A percentile compares a stretch with the other conserved stretches of the same genome.
These are phyloP conservation scores for Neomonachus schauinslandi DNA, from an alignment of 2,113 vertebrate species.

Conservation along the genomic window DNA sequence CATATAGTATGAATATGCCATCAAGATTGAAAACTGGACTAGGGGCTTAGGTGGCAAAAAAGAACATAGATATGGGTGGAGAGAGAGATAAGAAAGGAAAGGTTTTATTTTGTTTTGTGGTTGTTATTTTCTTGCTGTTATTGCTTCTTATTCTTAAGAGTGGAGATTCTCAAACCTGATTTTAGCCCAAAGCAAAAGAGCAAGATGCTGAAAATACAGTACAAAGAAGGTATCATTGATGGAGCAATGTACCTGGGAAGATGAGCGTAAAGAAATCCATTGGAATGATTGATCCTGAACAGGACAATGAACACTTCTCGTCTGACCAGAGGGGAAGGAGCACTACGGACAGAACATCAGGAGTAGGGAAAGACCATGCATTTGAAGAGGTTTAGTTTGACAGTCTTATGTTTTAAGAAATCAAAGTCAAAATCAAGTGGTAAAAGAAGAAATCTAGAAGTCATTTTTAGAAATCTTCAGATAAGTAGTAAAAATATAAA, in stretches of 20 bases:
- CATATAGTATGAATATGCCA: background rate
- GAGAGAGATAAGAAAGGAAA: background rate
- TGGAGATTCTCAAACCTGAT: background rate
- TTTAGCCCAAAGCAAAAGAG: background rate
- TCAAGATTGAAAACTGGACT: background rate
- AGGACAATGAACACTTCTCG: background rate
- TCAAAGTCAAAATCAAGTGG: background rate
- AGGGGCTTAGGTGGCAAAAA: background rate
- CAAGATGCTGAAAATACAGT: background rate
- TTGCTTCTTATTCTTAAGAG: background rate
- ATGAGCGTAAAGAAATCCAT: background rate
- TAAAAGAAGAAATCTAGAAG: background rate
- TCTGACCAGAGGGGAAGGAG: background rate
- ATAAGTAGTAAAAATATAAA: background rate
- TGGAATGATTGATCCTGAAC: background rate
- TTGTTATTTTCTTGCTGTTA: background rate
- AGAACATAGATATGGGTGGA: background rate
- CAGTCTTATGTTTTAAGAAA: background rate
- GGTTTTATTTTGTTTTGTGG: background rate
- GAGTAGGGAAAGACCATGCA: background rate
- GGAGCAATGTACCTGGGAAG: background rate
- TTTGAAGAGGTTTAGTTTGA: background rate
- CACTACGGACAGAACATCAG: background rate
- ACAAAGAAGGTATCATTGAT: background rate
- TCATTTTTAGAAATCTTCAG: background rate